Evolutionary conservation across 2,888 invertebrate species (phyloP).

Genomic region (Galerucella nymphaeae): DNA sequence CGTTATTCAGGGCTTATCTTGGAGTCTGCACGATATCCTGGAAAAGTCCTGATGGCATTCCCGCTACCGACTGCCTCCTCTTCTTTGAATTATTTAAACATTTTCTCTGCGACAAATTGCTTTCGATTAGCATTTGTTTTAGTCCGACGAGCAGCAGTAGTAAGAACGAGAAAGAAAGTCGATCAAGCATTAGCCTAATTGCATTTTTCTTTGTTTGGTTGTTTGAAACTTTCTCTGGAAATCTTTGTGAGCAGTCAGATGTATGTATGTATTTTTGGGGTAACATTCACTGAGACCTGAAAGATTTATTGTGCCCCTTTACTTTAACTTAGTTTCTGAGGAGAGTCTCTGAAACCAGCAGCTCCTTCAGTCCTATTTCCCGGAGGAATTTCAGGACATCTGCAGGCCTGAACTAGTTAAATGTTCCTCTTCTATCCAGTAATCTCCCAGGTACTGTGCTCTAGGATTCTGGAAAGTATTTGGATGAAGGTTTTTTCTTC

Average conservation of each 20-base stretch:
- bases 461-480: no score
- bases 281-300: no score
- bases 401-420: no score
- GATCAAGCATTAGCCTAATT: conserved; percentile 41
- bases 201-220: conserved; percentile 34
- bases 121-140: conserved; percentile 47
- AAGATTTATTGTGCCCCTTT: no score
- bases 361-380: no score
- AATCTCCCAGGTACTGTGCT: no score
- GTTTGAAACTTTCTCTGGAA: background rate
- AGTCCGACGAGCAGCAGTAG: conserved; percentile 19
- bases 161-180: conserved; percentile 17
- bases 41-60: conserved; percentile 48
- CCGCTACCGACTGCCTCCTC: conserved; percentile 41
- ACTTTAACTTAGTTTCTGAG: no score
- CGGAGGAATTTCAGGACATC: no score
- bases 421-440: no score
- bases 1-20: conserved; percentile 54
- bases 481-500: no score
- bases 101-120: conserved; percentile 50
- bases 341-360: no score
- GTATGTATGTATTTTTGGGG: no score
- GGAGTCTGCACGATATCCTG: conserved; percentile 49
- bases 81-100: conserved; percentile 54
- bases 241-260: background rate